Evolutionary conservation across 2,888 invertebrate genomes (phyloP).

Genomic region (Corbicula japonica): DNA sequence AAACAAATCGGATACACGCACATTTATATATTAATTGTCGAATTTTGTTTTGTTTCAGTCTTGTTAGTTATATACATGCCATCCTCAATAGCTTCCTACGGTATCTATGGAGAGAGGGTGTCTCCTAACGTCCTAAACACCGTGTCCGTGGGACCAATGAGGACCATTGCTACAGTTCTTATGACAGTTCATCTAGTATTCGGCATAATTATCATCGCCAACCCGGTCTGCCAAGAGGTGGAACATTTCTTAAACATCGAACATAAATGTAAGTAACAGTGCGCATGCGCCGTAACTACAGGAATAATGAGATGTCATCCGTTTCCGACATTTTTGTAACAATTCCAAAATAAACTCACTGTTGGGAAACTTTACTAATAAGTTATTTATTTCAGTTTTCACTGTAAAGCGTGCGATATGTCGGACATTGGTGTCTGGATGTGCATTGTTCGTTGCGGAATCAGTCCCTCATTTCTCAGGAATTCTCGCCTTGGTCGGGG

Average conservation of each 20-base stretch:
- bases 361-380: conserved; percentile 90
- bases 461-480: conserved; percentile 42
- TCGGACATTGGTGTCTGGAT: conserved; percentile 21
- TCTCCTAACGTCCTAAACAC: conserved; percentile 39
- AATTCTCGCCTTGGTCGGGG: conserved; percentile 40
- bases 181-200: conserved; percentile 90
- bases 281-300: conserved; percentile 77
- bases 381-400: conserved; percentile 78
- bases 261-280: conserved; percentile 89
- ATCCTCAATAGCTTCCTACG: conserved; percentile 27
- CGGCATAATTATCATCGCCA: conserved; percentile 91
- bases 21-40: too few species aligned
- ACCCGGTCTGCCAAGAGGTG: conserved; percentile 92
- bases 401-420: conserved; percentile 33
- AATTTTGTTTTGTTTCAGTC: too few species aligned
- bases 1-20: too few species aligned
- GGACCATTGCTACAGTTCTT: conserved; percentile 89
- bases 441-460: conserved; percentile 42
- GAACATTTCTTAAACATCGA: conserved; percentile 93
- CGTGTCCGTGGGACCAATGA: conserved; percentile 87
- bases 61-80: conserved; percentile 42
- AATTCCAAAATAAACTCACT: too few species aligned
- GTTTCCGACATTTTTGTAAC: too few species aligned
- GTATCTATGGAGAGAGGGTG: conserved; percentile 21
- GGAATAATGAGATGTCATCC: too few species aligned